Conservation (phyloP, 2,113 vertebrate species). For the Perca flavescens region DNA sequence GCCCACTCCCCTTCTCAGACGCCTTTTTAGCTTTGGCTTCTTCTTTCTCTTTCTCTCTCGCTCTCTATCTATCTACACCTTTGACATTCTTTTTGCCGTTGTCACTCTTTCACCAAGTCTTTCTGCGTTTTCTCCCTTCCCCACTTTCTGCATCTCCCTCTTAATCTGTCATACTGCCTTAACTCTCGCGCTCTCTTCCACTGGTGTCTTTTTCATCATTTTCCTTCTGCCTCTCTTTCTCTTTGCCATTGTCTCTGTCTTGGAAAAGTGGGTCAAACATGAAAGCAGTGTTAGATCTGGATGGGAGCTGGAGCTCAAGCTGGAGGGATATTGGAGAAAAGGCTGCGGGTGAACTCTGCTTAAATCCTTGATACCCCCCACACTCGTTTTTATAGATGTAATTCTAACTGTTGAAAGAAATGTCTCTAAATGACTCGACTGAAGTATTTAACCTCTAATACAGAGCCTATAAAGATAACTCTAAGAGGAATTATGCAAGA, state of each 20-base stretch:
- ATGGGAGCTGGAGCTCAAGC: slow-evolving; percentile 49
- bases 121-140: background rate
- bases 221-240: slow-evolving; percentile 37
- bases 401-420: slow-evolving; percentile 4
- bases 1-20: slow-evolving; percentile 64
- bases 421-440: background rate
- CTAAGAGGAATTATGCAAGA: background rate
- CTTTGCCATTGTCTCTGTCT: slow-evolving; percentile 49
- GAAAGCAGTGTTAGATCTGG: slow-evolving; percentile 67
- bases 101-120: background rate
- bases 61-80: slow-evolving; percentile 26
- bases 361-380: slow-evolving; percentile 6
- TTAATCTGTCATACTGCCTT: background rate
- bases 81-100: slow-evolving; percentile 31
- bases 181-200: background rate
- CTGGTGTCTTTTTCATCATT: slow-evolving; percentile 24
- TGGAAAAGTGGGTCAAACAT: slow-evolving; percentile 76
- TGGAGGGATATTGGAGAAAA: slow-evolving; percentile 37
- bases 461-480: background rate
- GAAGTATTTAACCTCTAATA: slow-evolving; percentile 12
- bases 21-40: slow-evolving; percentile 34
- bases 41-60: slow-evolving; percentile 15
- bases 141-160: slow-evolving; percentile 18
- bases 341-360: slow-evolving; percentile 26
- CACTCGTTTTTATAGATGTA: slow-evolving; percentile 15